These are phyloP conservation scores for Philotrypesis tridentata DNA, from an alignment of 1,140 invertebrate genomes.

Conservation along the genomic window DNA sequence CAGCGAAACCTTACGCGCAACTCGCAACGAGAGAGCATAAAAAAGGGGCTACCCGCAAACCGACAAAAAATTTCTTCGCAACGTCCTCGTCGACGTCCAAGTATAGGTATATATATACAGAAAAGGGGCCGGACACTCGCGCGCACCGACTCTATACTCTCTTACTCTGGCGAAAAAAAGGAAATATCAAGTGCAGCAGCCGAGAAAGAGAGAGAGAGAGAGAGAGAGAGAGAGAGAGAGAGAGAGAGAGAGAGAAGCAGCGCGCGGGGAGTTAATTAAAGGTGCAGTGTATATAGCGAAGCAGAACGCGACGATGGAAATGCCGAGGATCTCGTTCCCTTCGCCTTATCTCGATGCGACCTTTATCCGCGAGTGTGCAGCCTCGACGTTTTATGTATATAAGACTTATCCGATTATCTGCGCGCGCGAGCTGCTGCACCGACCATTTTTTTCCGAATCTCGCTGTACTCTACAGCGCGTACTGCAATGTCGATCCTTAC, in stretches of 20 bases:
- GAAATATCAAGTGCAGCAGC: background rate
- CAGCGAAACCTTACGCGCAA: too few species aligned
- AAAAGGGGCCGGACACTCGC: background rate
- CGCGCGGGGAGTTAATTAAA: slow-evolving; percentile 58
- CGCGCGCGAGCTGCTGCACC: background rate
- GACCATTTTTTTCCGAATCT: background rate
- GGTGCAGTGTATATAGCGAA: slow-evolving; percentile 42
- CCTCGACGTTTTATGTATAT: background rate
- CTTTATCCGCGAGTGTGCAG: slow-evolving; percentile 7
- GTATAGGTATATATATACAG: background rate
- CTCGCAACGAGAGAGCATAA: too few species aligned
- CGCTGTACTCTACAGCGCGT: too few species aligned
- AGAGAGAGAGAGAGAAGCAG: slow-evolving; percentile 22
- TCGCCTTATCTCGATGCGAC: slow-evolving; percentile 39
- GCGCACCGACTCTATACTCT: background rate
- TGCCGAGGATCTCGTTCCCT: slow-evolving; percentile 20
- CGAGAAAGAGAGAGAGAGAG: background rate
- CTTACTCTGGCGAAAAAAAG: background rate
- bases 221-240: background rate
- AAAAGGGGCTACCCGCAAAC: background rate
- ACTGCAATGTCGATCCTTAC: too few species aligned
- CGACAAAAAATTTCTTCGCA: slow-evolving; percentile 19
- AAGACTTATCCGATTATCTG: slow-evolving; percentile 25
- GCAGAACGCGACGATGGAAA: slow-evolving; percentile 26
- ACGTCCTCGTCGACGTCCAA: background rate